Evolutionary conservation across 53 echinoderm and acorn worm genomes (phyloP), one percentile per base, ranked within the genome.

Genomic region (Luidia sarsii): DNA sequence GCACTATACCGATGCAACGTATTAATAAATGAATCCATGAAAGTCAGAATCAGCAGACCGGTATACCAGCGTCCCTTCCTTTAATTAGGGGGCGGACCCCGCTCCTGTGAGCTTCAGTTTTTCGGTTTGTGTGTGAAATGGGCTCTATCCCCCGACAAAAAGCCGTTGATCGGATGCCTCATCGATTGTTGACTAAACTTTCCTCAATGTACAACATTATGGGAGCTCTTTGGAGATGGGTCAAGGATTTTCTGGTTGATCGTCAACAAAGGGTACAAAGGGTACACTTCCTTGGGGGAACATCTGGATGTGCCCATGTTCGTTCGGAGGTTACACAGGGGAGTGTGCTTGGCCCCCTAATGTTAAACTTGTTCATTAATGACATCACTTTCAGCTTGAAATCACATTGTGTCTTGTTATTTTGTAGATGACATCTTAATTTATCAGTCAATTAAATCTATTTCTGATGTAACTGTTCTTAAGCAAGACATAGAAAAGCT

Each of bases 281-380:
- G 56, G 62, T 80, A 10, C 22, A 18, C 41, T 31, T 59, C 16
- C 60, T 61, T 41, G 62, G 48, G n/a, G 49, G 48, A n/a, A n/a
- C n/a, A n/a, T n/a, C n/a, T n/a, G n/a, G n/a, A n/a, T n/a, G n/a
- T n/a, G n/a, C n/a, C n/a, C 37, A 37, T 27, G 82, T 82, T 15
- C 65, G 41, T 4, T 65, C 35, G 7, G 82, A 68, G 8, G 68
- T 82, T 1, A 67, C 46, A 0, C 67, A 82, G 19, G 82, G 81
- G 25, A 82, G 67, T 27, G 82, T 66, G 0, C 82, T 82, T 14
- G 66, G 67, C 36, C 81, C 81, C 54, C 24, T 54, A 54, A 20
- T 54, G 0, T 54, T 54, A 1, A 54, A 56, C 28, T 56, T 56
- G 56, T 56, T 56, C n/a, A n/a, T n/a, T n/a, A n/a, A n/a, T n/a